phyloP scores from a whole-genome alignment of 2,888 invertebrate genomes.

The Eilema caniola region DNA sequence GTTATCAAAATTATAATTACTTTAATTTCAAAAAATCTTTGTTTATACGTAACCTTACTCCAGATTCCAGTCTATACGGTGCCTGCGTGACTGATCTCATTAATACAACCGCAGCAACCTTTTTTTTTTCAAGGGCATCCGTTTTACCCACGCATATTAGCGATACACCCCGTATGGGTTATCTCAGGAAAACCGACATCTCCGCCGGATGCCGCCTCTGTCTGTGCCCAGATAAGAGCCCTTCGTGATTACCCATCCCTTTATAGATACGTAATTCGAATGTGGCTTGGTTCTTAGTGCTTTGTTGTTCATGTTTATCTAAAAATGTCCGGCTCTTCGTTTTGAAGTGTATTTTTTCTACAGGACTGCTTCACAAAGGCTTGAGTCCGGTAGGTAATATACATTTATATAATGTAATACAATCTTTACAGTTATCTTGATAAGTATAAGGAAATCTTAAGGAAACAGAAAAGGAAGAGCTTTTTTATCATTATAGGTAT shows the following conservation, averaged over 20 bases:
- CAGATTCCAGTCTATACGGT: background rate
- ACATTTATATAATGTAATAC: background rate
- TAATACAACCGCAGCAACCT: slow-evolving; percentile 42
- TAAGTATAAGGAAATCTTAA: background rate
- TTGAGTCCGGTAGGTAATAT: background rate
- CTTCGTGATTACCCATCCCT: slow-evolving; percentile 43
- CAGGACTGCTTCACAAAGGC: slow-evolving; percentile 1
- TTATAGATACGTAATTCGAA: slow-evolving; percentile 38
- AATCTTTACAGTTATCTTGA: background rate
- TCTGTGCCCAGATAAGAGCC: slow-evolving; percentile 55
- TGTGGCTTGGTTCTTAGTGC: slow-evolving; percentile 18
- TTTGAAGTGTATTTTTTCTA: background rate
- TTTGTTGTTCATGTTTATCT: slow-evolving; percentile 20
- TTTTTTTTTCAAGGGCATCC: slow-evolving; percentile 31
- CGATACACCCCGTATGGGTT: slow-evolving; percentile 48
- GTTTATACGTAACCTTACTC: background rate
- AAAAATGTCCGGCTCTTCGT: background rate
- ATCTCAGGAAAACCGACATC: slow-evolving; percentile 65
- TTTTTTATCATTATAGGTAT: background rate
- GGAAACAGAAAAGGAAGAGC: background rate
- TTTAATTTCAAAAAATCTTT: background rate
- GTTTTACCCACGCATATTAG: slow-evolving; percentile 43
- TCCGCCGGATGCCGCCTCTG: slow-evolving; percentile 58
- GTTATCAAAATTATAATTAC: no score
- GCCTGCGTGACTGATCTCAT: slow-evolving; percentile 40